Base-by-base conservation (phyloP, 1,140 invertebrate species). In the Nixonia krombeini region DNA sequence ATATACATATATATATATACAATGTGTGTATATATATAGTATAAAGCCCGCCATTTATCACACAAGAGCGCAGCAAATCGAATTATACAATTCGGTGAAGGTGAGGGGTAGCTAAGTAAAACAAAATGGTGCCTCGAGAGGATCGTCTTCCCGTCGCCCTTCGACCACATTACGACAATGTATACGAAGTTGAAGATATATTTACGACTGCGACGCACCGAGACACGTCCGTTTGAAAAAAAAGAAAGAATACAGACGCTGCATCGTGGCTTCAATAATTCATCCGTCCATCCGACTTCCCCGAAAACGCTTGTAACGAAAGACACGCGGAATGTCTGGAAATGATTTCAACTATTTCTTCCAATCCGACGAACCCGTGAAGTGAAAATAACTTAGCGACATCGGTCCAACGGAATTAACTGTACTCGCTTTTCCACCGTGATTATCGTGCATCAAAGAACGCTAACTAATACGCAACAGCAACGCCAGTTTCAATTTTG, bases 81-180 rank as follows among this genome's bases (percentile, higher is more conserved):
- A 78, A 79, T 81, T 80, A 81, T 78, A 74, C 65, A 61, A 35
- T 68, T 49, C 52, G 62, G 40, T 42, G 10, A 55, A 52, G 50
- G 64, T 56, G 64, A 62, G 69, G 71, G 77, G 72, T 67, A 72
- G 50, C 64, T 37, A 42, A 59, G 55, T 38, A 61, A 57, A 62
- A 76, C 74, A 77, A 81, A 78, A 80, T 75, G 74, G 67, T 72
- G 63, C 59, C 53, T 35, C 61, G 64, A 70, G 72, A 72, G 63
- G 66, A 72, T 72, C 49, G 45, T 37, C 52, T 38, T 47, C 62
- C 49, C 55, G 37, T 68, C 37, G 40, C 47, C 58, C 44, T 58
- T 45, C 26, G 37, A 38, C 35, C 35, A 15, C 45, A 31, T 70
- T 41, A 42, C 44, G 55, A 8, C 51, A 31, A 31, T 41, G 37